Evolutionary conservation across 2,888 invertebrate genomes (phyloP).

Genomic region (Carabus problematicus): DNA sequence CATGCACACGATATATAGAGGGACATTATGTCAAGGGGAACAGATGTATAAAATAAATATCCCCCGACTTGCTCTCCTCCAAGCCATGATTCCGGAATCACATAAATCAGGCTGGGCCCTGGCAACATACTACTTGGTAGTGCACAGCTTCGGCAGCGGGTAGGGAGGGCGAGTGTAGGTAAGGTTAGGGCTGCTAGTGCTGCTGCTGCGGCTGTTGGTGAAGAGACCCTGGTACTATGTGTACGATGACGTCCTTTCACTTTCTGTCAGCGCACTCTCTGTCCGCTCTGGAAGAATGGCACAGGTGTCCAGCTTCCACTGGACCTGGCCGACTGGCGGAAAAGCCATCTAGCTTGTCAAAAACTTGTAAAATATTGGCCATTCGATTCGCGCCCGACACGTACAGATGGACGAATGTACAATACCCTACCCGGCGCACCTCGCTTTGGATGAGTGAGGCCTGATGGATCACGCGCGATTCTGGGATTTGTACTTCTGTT

Average conservation of each 20-base stretch:
- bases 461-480: constrained; percentile 10
- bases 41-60: constrained; percentile 68
- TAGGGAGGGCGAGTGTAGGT: constrained; percentile 44
- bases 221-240: too few relatives aligned
- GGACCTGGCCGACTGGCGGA: constrained; percentile 47
- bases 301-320: constrained; percentile 54
- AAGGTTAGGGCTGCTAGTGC: constrained; percentile 45
- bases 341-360: constrained; percentile 71
- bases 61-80: constrained; percentile 56
- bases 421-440: neutral
- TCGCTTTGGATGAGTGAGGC: neutral
- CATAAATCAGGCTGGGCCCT: constrained; percentile 65
- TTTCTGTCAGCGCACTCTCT: constrained; percentile 6
- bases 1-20: constrained; percentile 69
- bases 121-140: neutral
- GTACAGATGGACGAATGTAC: constrained; percentile 5
- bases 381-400: constrained; percentile 56
- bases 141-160: constrained; percentile 44
- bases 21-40: constrained; percentile 71
- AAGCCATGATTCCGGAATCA: constrained; percentile 67
- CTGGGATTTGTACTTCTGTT: neutral
- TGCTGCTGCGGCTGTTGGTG: constrained; percentile 46
- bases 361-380: constrained; percentile 73
- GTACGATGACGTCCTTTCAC: constrained; percentile 7
- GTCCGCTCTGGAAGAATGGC: constrained; percentile 41